Evolutionary conservation across 2,888 invertebrate genomes (phyloP).

Genomic region (Himalopsyche kuldschensis): DNA sequence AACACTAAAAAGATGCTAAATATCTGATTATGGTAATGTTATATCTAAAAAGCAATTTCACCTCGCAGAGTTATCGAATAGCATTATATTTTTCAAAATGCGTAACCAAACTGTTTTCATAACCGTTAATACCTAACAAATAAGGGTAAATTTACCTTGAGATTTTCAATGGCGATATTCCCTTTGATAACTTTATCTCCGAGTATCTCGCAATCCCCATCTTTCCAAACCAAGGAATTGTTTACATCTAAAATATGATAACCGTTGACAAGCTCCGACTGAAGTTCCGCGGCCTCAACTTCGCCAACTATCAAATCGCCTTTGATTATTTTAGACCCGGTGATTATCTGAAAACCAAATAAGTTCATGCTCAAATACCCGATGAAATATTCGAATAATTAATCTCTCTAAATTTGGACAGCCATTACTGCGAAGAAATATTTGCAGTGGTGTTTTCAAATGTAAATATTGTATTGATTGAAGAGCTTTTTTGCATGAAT

Average conservation of each 20-base stretch:
- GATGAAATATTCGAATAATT: background rate
- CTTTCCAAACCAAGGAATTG: slow-evolving; percentile 9
- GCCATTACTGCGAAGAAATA: too few relatives aligned
- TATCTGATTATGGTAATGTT: too few relatives aligned
- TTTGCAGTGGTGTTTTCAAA: too few relatives aligned
- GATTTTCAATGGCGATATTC: background rate
- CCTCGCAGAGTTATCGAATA: too few relatives aligned
- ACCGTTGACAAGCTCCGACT: slow-evolving; percentile 16
- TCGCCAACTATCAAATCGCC: slow-evolving; percentile 1
- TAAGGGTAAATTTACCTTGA: slow-evolving; percentile 4
- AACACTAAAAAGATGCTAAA: too few relatives aligned
- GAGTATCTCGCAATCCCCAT: slow-evolving; percentile 12
- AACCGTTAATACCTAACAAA: background rate
- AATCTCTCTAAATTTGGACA: background rate
- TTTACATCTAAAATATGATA: slow-evolving; percentile 19
- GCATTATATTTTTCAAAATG: too few relatives aligned
- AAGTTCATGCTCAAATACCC: background rate
- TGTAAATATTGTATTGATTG: too few relatives aligned
- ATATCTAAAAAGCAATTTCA: too few relatives aligned
- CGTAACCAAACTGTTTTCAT: too few relatives aligned
- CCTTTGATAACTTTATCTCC: slow-evolving; percentile 15
- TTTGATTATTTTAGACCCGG: slow-evolving; percentile 16
- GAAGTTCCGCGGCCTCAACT: background rate
- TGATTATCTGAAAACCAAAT: slow-evolving; percentile 20
- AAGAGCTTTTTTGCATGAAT: too few relatives aligned